Evolutionary conservation across 2,113 vertebrate genomes (phyloP), one percentile per base, ranked within the genome.

Genomic region (Natator depressus): DNA sequence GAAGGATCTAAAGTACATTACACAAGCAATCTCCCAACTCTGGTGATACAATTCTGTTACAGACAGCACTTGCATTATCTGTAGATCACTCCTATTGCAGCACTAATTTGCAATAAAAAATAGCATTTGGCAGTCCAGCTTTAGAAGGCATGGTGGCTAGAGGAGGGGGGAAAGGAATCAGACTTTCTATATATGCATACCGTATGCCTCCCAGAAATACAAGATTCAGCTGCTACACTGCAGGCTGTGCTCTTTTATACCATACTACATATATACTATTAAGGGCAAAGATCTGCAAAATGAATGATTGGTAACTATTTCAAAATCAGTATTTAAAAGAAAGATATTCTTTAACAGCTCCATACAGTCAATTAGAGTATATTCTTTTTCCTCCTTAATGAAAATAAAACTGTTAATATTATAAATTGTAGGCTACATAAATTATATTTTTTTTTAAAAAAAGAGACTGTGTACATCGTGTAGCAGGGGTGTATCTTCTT

Each of bases 231-330:
- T 94, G 78, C 57, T 84, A 94, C 25, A 88, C 87, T 94, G 87
- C 80, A 59, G 96, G 91, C 90, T 79, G 49, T 57, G 86, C 88
- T 95, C 94, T 89, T 47, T 85, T 94, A 51, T 29, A 29, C 11
- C 11, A 8, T 84, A 82, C 24, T 92, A 96, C 76, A 93, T 93
- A 93, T 46, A 95, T 1, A 5, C 0, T 46, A 84, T 93, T 89
- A 96, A 95, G 93, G 96, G 91, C 93, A 97, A 96, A 95, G 93
- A 90, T 80, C 94, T 80, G 93, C 93, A 95, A 95, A 93, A 85
- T 85, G 94, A 92, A 94, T 87, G 88, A 86, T 92, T 72, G 81
- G 83, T 90, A 91, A 62, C 59, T 89, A 81, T 54, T 92, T 89
- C 81, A 89, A 57, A 87, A 93, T 95, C 94, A 87, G 92, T 95